Evolutionary conservation across 2,113 vertebrate species (phyloP).

Genomic region (Sebastes fasciatus): DNA sequence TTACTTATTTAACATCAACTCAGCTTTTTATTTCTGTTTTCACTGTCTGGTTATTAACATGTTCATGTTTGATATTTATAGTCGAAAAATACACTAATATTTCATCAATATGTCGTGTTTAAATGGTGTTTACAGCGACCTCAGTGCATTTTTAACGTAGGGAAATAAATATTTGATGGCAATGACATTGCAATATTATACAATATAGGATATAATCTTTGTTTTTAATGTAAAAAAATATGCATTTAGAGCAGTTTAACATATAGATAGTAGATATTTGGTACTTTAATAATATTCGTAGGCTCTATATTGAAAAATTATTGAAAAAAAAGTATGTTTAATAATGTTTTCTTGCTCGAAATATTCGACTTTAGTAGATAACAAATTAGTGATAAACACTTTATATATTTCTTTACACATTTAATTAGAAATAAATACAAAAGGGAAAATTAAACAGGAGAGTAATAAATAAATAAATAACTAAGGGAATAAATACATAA

Average conservation of each 20-base stretch:
- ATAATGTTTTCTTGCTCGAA: background rate
- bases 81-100: background rate
- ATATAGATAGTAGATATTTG: background rate
- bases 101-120: background rate
- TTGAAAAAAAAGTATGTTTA: background rate
- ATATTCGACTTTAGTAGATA: background rate
- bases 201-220: background rate
- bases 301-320: background rate
- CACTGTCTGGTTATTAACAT: background rate
- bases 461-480: too few relatives aligned
- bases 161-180: too few relatives aligned
- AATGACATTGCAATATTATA: background rate
- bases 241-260: background rate
- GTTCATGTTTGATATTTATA: background rate
- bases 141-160: background rate
- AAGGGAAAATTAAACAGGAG: too few relatives aligned
- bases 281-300: too few relatives aligned
- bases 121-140: background rate
- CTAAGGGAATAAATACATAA: too few relatives aligned
- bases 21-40: background rate
- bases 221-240: background rate
- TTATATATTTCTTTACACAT: too few relatives aligned
- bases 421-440: too few relatives aligned
- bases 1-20: background rate
- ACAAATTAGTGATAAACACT: too few relatives aligned